These are phyloP conservation scores for Limanda limanda DNA, from an alignment of 2,113 vertebrate species.

Conservation along the genomic window DNA sequence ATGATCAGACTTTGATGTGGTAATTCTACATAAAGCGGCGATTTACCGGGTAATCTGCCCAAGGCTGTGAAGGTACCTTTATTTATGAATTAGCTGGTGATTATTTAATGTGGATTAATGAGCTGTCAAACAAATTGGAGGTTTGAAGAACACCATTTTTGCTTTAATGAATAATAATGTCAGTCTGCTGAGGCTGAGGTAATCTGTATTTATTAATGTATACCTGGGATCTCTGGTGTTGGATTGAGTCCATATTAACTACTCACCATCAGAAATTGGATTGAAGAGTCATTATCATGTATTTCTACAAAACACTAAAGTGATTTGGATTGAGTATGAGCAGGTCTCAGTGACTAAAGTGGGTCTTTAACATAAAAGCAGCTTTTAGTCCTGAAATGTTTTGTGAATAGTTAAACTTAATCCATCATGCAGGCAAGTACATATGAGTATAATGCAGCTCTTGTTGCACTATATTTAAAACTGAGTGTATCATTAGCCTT, in stretches of 20 bases:
- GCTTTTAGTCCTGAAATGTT: too few relatives aligned
- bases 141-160: neutral
- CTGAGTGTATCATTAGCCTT: too few relatives aligned
- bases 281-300: too few relatives aligned
- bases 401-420: too few relatives aligned
- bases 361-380: too few relatives aligned
- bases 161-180: neutral
- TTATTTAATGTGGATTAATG: neutral
- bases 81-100: neutral
- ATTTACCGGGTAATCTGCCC: neutral
- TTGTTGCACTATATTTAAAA: too few relatives aligned
- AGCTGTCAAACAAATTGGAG: neutral
- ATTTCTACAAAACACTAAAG: too few relatives aligned
- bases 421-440: too few relatives aligned
- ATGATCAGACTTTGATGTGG: neutral
- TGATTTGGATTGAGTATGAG: too few relatives aligned
- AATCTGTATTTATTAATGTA: neutral
- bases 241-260: neutral
- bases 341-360: too few relatives aligned
- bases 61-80: neutral
- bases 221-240: neutral
- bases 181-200: neutral
- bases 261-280: too few relatives aligned
- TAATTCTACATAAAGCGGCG: neutral
- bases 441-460: too few relatives aligned